Evolutionary conservation across 2,797 vertebrate genomes (phyloP), one percentile per base, ranked within the genome.

Genomic region (Onychomys torridus): DNA sequence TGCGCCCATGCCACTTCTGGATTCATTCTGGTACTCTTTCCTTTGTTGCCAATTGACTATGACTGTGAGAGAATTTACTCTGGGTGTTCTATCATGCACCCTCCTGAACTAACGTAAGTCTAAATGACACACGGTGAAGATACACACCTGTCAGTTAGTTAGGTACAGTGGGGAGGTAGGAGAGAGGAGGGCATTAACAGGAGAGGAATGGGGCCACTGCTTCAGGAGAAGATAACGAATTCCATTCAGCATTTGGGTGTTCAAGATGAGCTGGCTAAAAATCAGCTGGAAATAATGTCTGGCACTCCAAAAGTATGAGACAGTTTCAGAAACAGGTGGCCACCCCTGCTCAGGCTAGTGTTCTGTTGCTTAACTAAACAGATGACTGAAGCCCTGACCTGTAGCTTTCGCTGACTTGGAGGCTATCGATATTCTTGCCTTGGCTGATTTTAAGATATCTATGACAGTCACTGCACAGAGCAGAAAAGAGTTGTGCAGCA

Each of bases 141-240:
- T 9, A 84, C 85, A 91, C 5, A 63, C 5, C 69, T 82, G 65
- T 40, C 3, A 75, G 43, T 86, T 65, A 73, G 77, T 71, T 84
- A 93, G 61, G 86, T 40, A 67, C 10, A 65, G 67, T 40, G 19
- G 7, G 19, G 43, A 25, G 19, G 57, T 23, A 16, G 25, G 6
- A 3, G 12, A 55, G 34, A 55, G 65, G 46, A 27, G 19, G 32
- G 46, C n/a, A 52, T 40, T 34, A 43, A 73, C 13, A 90, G 59
- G n/a, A 90, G 27, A 94, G 49, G 6, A 84, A n/a, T 59, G 46
- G 13, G 25, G 27, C 49, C 55, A 52, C 27, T 59, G 84, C 73
- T 95, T 91, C 81, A 55, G 67, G 78, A 40, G 37, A 95, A 89
- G 89, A 96, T 43, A 97, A 97, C 67, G 67, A 93, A 43, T 84